These are phyloP conservation scores for Phrynocephalus guinanensis DNA, from an alignment of 2,797 vertebrate genomes.

Conservation along the genomic window DNA sequence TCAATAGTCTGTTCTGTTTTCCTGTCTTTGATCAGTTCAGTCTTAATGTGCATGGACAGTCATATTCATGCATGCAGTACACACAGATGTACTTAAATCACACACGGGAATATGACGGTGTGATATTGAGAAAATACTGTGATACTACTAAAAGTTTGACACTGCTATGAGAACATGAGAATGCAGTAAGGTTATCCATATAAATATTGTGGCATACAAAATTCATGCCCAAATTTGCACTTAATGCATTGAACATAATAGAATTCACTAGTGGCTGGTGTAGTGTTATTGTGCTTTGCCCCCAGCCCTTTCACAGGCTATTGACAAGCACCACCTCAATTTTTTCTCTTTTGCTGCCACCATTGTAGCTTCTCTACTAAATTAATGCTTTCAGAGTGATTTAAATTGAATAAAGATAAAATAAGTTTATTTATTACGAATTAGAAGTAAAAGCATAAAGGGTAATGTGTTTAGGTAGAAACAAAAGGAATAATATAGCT, in stretches of 20 bases:
- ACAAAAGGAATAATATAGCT: no score
- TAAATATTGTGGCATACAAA: neutral
- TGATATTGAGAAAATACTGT: neutral
- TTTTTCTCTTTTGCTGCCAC: no score
- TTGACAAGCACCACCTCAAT: no score
- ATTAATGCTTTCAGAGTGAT: no score
- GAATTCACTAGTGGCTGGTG: neutral
- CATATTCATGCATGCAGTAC: no score
- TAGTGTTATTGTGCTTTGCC: no score
- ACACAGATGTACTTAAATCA: neutral
- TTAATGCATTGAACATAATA: neutral
- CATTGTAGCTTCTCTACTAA: no score
- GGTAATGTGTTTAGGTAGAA: no score
- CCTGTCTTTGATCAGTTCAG: neutral
- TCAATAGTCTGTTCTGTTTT: neutral
- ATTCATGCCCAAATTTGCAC: neutral
- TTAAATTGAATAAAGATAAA: no score
- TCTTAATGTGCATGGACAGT: neutral
- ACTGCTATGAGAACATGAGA: neutral
- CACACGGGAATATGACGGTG: neutral
- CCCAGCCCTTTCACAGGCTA: no score
- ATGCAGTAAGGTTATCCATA: neutral
- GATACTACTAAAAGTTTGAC: neutral
- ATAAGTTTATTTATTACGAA: no score
- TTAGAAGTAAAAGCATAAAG: no score